Percentiles rank a stretch among this genome's conserved stretches.
Evolutionary conservation across 2,888 invertebrate species (phyloP).

Genomic region (Beris morrisii): DNA sequence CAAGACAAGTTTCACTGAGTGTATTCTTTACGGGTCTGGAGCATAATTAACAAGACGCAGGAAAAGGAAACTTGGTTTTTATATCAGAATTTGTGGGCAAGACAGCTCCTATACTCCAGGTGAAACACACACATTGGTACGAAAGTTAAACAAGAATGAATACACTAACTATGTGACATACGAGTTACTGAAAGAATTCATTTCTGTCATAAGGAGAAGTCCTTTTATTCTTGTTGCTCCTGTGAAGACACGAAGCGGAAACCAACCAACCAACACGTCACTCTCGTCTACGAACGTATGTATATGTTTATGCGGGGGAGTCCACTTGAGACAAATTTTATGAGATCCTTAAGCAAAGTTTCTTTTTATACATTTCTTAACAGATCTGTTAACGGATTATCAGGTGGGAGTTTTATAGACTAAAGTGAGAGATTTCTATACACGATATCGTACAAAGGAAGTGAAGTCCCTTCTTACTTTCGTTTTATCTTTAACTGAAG

Average conservation of each 20-base stretch:
- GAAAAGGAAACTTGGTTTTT: neutral
- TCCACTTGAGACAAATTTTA: conserved; percentile 36
- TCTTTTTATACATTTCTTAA: conserved; percentile 29
- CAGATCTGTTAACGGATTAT: neutral
- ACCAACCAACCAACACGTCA: neutral
- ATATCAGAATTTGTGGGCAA: neutral
- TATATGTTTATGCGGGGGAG: conserved; percentile 7
- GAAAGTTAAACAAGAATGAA: no score
- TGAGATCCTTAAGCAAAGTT: conserved; percentile 34
- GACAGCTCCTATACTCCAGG: neutral
- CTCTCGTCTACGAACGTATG: conserved; percentile 16
- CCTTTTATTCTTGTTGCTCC: no score
- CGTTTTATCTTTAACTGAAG: no score
- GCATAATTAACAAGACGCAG: conserved; percentile 42
- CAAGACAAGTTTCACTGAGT: conserved; percentile 20
- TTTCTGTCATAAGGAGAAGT: no score
- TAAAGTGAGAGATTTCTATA: conserved; percentile 10
- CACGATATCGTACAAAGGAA: no score
- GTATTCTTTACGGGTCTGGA: conserved; percentile 23
- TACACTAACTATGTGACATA: no score
- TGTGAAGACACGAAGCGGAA: neutral
- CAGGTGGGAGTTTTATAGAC: conserved; percentile 7
- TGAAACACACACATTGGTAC: neutral
- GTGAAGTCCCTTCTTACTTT: no score
- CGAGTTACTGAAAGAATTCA: no score